Evolutionary conservation across 2,888 invertebrate species (phyloP), one percentile per base, ranked within the genome.

Genomic region (Chalcosyrphus nemorum): DNA sequence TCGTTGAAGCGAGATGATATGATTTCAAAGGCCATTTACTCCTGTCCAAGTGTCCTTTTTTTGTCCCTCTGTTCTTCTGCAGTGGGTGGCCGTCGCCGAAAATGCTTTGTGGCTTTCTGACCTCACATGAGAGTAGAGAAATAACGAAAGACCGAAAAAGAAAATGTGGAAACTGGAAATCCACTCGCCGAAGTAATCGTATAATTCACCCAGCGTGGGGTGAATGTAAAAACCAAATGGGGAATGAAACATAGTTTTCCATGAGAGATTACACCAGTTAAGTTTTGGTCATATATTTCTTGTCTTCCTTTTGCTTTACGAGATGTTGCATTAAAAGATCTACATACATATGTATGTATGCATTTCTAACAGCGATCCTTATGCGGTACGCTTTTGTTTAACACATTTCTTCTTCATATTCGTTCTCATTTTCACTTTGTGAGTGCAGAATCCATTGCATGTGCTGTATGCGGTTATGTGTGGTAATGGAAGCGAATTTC

Each of bases 151-250:
- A 75, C 50, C 24, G n/a, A 81, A 41, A 66, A 71, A 43, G 54
- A 74, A 80, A 61, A 56, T 70, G 56, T 52, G 41, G n/a, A 74
- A 59, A 59, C 66, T 66, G 52, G 41, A 66, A 75, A 75, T 70
- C 68, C 68, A 76, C 75, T 81, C 50, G 74, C 54, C 56, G 50
- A 81, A 76, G 76, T 76, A 81, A 81, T 81, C 81, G 61, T 81
- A 81, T 81, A 81, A 81, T 76, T 81, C 76, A 81, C 76, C 76
- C 81, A 76, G 81, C 81, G 56, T 81, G 81, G 70, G 81, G 76
- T 45, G 59, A 59, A 66, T 68, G 66, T 66, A 74, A 80, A 68
- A 61, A 70, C 47, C 47, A 41, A 81, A 81, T 70, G 38, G 76
- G 63, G 54, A 70, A 76, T 63, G 56, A 68, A 70, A 70, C 70